A percentile compares a stretch with the other conserved stretches of the same genome.
These are phyloP conservation scores for Antheraea mylitta DNA, from an alignment of 1,140 invertebrate genomes.

Conservation along the genomic window DNA sequence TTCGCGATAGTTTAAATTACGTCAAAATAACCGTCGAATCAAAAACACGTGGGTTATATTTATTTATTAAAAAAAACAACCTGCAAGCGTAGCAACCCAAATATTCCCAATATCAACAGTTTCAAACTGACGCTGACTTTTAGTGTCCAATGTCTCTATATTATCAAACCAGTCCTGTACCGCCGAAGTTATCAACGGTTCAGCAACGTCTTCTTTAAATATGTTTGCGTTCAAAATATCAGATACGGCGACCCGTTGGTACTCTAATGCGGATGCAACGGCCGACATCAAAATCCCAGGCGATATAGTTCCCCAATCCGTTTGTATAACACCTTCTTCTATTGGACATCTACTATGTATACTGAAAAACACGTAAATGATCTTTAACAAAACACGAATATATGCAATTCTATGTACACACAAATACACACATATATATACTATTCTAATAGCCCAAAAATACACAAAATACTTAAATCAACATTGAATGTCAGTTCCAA, in stretches of 20 bases:
- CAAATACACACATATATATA: too few relatives aligned
- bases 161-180: constrained; percentile 57
- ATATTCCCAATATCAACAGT: constrained; percentile 68
- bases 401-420: too few relatives aligned
- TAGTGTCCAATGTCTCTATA: constrained; percentile 35
- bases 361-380: constrained; percentile 31
- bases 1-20: too few relatives aligned
- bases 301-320: constrained; percentile 79
- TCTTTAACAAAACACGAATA: too few relatives aligned
- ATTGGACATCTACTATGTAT: constrained; percentile 78
- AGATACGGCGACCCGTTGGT: constrained; percentile 71
- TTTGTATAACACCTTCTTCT: constrained; percentile 81
- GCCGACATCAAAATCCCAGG: constrained; percentile 80
- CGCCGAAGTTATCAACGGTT: constrained; percentile 47
- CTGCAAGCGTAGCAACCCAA: constrained; percentile 81
- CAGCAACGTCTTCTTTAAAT: constrained; percentile 57
- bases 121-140: constrained; percentile 22
- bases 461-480: too few relatives aligned
- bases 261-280: constrained; percentile 79
- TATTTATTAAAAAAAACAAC: constrained; percentile 28
- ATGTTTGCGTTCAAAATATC: constrained; percentile 59
- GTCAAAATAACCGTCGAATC: not conserved
- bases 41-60: not conserved
- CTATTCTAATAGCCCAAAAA: too few relatives aligned
- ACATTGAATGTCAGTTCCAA: too few relatives aligned